phyloP scores from a whole-genome alignment of 2,113 vertebrate species.

The Tachuris rubrigastra region DNA sequence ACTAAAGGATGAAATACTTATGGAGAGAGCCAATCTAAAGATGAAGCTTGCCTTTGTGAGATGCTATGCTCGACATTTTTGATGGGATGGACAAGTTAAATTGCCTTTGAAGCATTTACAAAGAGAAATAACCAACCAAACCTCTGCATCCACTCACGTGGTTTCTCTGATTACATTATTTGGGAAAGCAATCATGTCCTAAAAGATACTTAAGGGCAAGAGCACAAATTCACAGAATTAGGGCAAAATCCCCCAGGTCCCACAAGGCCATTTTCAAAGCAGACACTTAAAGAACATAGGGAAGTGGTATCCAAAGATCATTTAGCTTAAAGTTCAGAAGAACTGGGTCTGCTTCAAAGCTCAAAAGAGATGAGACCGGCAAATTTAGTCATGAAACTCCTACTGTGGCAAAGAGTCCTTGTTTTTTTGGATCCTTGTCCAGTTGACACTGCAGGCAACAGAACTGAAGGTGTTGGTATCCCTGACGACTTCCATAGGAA shows the following conservation, averaged over 20 bases:
- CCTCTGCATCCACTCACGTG: neutral
- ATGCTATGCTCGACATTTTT: neutral
- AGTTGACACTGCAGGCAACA: neutral
- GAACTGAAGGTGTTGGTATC: slow-evolving; percentile 52
- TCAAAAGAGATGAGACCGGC: neutral
- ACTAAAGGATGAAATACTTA: neutral
- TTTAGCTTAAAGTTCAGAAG: slow-evolving; percentile 17
- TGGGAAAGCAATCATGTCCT: neutral
- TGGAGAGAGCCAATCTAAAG: neutral
- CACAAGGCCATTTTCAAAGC: slow-evolving; percentile 22
- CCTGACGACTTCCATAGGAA: slow-evolving; percentile 32
- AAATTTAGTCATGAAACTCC: slow-evolving; percentile 63
- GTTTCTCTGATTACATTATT: neutral
- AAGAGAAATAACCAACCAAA: neutral
- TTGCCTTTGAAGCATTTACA: neutral
- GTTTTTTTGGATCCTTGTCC: slow-evolving; percentile 12
- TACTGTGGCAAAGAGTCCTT: slow-evolving; percentile 60
- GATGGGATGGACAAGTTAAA: neutral
- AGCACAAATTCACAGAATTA: neutral
- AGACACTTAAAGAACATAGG: slow-evolving; percentile 1
- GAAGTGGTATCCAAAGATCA: neutral
- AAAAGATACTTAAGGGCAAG: neutral
- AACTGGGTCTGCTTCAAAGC: slow-evolving; percentile 29
- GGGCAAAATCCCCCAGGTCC: neutral
- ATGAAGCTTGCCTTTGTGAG: neutral